Evolutionary conservation across 2,113 vertebrate genomes (phyloP).

Genomic region (Columba janthina): DNA sequence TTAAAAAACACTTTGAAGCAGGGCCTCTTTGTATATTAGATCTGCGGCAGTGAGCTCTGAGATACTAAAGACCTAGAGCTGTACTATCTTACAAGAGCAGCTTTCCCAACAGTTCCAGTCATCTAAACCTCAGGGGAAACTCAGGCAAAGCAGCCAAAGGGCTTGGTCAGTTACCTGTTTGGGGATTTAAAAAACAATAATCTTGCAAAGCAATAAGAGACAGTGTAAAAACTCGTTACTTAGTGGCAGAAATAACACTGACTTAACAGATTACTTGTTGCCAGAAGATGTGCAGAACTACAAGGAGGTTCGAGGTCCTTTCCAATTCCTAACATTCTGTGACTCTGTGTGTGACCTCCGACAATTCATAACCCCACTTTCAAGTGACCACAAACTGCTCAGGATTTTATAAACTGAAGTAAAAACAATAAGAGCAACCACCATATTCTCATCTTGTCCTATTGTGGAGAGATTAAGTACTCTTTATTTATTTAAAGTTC

Average conservation of each 20-base stretch:
- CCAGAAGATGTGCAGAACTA: background rate
- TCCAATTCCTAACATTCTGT: too few relatives aligned
- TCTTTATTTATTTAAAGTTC: background rate
- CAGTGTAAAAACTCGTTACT: background rate
- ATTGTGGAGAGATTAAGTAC: background rate
- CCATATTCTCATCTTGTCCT: background rate
- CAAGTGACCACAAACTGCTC: background rate
- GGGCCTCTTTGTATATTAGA: background rate
- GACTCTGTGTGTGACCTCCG: background rate
- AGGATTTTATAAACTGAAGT: background rate
- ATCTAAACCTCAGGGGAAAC: background rate
- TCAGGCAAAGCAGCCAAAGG: background rate
- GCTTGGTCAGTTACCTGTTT: background rate
- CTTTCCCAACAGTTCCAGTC: background rate
- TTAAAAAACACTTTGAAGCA: background rate
- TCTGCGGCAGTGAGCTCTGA: fast-evolving
- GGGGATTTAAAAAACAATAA: background rate
- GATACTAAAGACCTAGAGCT: background rate
- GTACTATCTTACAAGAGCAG: background rate
- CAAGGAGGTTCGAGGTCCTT: too few relatives aligned
- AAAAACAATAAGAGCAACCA: background rate
- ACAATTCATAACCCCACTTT: background rate
- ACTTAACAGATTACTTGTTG: background rate
- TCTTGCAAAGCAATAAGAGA: background rate
- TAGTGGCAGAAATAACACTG: background rate